A percentile compares a stretch with the other conserved stretches of the same genome.
These are phyloP conservation scores for Sarcophaga rosellei DNA, from an alignment of 2,888 invertebrate species.

Conservation along the genomic window DNA sequence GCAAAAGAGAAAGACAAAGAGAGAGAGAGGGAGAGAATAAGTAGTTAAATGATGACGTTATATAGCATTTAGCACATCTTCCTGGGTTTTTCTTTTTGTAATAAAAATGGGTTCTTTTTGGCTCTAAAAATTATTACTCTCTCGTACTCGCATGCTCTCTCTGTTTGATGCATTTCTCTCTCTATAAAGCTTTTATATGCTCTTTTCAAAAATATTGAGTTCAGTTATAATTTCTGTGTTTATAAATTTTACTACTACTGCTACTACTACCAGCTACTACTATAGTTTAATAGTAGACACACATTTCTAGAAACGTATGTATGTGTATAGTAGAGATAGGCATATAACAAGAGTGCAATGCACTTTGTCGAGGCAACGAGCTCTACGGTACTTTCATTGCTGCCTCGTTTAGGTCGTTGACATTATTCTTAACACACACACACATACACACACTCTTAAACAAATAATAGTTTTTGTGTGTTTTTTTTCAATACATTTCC, in stretches of 20 bases:
- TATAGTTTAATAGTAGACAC: constrained; percentile 47
- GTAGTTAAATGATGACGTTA: constrained; percentile 43
- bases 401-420: constrained; percentile 66
- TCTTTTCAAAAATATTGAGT: constrained; percentile 49
- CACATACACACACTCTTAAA: not conserved
- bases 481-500: not conserved
- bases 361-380: constrained; percentile 67
- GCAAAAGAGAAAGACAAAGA: not conserved
- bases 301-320: not conserved
- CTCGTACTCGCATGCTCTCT: constrained; percentile 29
- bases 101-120: constrained; percentile 61
- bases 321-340: constrained; percentile 40
- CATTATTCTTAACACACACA: constrained; percentile 33
- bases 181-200: constrained; percentile 29
- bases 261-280: constrained; percentile 17
- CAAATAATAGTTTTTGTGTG: not conserved
- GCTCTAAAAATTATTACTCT: constrained; percentile 41
- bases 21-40: not conserved
- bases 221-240: constrained; percentile 49
- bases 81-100: constrained; percentile 47
- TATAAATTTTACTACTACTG: constrained; percentile 57
- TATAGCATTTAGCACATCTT: constrained; percentile 57
- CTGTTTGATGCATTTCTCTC: not conserved
- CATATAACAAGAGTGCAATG: constrained; percentile 71
- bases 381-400: constrained; percentile 71